A percentile compares a stretch with the other conserved stretches of the same genome.
These are phyloP conservation scores for Iguana delicatissima DNA, from an alignment of 2,797 vertebrate species.

Conservation along the genomic window DNA sequence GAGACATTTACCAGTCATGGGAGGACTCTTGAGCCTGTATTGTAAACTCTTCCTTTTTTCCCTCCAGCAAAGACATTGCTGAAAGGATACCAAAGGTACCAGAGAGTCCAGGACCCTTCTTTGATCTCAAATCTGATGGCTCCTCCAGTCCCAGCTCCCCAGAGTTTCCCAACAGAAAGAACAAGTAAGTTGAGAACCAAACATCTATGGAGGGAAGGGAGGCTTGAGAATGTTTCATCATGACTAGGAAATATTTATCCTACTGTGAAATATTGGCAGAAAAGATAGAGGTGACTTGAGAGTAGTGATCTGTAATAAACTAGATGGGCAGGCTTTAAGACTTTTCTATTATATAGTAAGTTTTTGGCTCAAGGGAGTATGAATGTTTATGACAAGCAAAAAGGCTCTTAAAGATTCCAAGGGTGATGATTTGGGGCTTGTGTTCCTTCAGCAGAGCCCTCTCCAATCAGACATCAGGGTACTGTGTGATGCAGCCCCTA, in stretches of 20 bases:
- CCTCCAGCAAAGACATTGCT: conserved; percentile 57
- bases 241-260: neutral
- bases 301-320: neutral
- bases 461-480: conserved; percentile 70
- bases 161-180: conserved; percentile 75
- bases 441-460: conserved; percentile 71
- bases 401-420: conserved; percentile 9
- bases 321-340: neutral
- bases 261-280: neutral
- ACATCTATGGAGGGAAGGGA: neutral
- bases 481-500: conserved; percentile 72
- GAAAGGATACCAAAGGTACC: conserved; percentile 73
- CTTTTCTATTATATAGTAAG: neutral
- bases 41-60: conserved; percentile 35
- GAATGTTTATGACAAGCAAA: neutral
- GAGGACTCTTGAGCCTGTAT: neutral
- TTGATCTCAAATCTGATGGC: conserved; percentile 75
- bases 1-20: neutral
- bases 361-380: neutral
- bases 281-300: neutral
- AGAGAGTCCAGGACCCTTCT: conserved; percentile 71
- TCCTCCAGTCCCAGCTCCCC: conserved; percentile 77
- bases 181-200: conserved; percentile 69
- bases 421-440: conserved; percentile 59
- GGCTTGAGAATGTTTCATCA: conserved; percentile 5